phyloP scores from a whole-genome alignment of 2,888 invertebrate species.

The Eupithecia abbreviata region DNA sequence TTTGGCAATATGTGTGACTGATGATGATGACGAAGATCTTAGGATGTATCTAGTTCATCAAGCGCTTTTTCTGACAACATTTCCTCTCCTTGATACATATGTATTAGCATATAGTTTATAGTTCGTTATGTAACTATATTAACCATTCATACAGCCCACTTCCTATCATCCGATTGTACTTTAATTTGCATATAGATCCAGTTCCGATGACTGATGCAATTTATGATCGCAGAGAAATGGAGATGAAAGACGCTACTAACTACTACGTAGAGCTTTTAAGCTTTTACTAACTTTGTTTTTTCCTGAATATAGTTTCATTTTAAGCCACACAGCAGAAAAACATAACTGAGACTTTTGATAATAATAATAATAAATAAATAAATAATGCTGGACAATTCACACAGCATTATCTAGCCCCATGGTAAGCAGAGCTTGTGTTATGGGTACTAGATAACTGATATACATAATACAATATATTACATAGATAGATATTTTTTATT shows the following conservation, averaged over 20 bases:
- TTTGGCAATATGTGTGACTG: too few species aligned
- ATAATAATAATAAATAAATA: too few species aligned
- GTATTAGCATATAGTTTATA: not conserved
- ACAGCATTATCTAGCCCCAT: too few species aligned
- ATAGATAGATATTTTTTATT: too few species aligned
- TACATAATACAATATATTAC: too few species aligned
- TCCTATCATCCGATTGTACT: conserved; percentile 13
- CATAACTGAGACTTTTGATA: too few species aligned
- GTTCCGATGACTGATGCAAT: conserved; percentile 5
- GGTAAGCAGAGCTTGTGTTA: too few species aligned
- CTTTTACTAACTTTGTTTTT: not conserved
- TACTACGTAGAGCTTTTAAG: not conserved
- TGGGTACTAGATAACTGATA: too few species aligned
- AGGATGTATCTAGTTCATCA: not conserved
- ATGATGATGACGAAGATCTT: not conserved
- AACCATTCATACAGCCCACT: conserved; percentile 10
- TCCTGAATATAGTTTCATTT: not conserved
- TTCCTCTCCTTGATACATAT: not conserved
- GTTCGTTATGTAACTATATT: not conserved
- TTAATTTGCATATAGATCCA: conserved; percentile 13
- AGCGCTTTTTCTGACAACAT: not conserved
- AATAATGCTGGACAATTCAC: too few species aligned
- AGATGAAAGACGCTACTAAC: not conserved
- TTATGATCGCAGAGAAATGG: not conserved
- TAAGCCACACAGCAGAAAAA: not conserved